Conservation (phyloP, 2,888 invertebrate genomes). For the Lasioglossum villosulum region DNA sequence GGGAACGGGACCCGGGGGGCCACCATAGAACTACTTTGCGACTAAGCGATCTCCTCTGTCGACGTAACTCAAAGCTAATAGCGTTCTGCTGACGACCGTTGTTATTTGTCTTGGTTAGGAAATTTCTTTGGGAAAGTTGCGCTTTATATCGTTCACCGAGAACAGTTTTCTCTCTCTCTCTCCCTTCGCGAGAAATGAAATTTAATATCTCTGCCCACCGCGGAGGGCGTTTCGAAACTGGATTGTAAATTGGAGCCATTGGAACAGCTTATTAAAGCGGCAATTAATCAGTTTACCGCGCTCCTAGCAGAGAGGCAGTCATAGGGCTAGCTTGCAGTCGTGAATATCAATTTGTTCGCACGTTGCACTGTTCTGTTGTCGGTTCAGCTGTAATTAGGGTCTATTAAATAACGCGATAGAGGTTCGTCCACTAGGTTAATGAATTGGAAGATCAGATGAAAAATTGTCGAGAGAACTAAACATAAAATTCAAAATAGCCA, state of each 20-base stretch:
- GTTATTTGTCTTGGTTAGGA: conserved; percentile 24
- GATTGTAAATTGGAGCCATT: conserved; percentile 5
- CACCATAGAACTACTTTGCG: background rate
- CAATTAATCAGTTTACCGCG: conserved; percentile 10
- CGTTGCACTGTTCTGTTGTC: background rate
- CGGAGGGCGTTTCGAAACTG: conserved; percentile 1
- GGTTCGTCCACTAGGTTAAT: background rate
- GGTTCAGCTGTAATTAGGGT: background rate
- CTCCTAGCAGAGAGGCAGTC: background rate
- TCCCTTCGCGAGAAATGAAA: background rate
- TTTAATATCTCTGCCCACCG: background rate
- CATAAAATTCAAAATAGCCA: too few species aligned
- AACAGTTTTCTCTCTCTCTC: background rate
- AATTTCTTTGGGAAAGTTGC: conserved; percentile 17
- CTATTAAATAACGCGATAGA: background rate
- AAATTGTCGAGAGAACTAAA: background rate
- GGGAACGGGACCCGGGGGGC: background rate
- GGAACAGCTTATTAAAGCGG: conserved; percentile 8
- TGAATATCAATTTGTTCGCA: conserved; percentile 11
- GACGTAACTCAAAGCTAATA: conserved; percentile 24
- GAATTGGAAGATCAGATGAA: background rate
- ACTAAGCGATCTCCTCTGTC: conserved; percentile 17
- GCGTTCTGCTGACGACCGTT: conserved; percentile 9
- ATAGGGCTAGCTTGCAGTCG: background rate
- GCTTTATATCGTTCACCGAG: conserved; percentile 5